Base-by-base conservation (phyloP, 2,888 invertebrate genomes). In the Adelphocoris suturalis region DNA sequence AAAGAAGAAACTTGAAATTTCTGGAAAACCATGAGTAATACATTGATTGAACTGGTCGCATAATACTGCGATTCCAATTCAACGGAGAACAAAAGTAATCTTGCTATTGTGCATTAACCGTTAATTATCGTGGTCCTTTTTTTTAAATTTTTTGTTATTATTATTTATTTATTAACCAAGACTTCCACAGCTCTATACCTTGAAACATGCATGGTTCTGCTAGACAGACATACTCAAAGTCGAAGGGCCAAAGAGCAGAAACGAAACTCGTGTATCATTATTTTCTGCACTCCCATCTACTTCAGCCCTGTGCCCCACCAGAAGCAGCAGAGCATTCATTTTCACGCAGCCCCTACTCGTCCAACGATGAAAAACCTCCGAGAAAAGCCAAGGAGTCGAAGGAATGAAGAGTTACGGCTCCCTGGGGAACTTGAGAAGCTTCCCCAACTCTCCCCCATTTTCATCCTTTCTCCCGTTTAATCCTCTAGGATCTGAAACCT, bases 371-470 rank as follows among this genome's bases (percentile, higher is more conserved):
- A 61, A 61, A 61, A 61, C 61, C 61, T 61, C 19, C 61, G 61
- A 61, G 61, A 61, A 61, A 47, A 81, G 81, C 81, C 48, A 48
- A 81, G 81, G 47, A 81, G 48, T 47, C 47, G 61, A n/a, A 48
- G 81, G 19, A 81, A 81, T 81, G 81, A 81, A 81, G 81, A 81
- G 81, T 81, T 81, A 81, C 81, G 81, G 81, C 81, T 81, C 81
- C 47, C 81, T 11, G 48, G 81, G 81, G 81, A 81, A 46, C 81
- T 46, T 5, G 81, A 81, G 48, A 48, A 48, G 48, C 37, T 81
- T 81, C 48, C 48, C 48, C 14, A 16, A 12, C 47, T 81, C n/a
- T 81, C 23, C 81, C 19, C 47, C n/a, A 19, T 46, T 48, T 47
- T 81, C 47, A 47, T 47, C 48, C 37, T 78, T 78, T 47, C 47